phyloP scores from a whole-genome alignment of 2,888 invertebrate genomes.

The Deilephila elpenor region DNA sequence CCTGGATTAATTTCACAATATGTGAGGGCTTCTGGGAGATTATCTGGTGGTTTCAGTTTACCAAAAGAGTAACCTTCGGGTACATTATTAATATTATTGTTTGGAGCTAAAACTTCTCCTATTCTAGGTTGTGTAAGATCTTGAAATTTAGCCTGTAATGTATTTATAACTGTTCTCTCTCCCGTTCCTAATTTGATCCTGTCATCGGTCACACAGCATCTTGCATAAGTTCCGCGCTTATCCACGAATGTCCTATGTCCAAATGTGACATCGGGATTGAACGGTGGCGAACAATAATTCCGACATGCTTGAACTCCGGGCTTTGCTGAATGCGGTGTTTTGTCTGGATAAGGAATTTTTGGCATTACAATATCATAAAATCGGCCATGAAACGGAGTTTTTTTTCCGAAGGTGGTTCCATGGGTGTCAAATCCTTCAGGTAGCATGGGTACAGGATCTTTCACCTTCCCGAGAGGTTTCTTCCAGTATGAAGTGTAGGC shows the following conservation, averaged over 20 bases:
- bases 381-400: slow-evolving; percentile 54
- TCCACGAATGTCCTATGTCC: slow-evolving; percentile 75
- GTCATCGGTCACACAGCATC: slow-evolving; percentile 73
- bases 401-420: slow-evolving; percentile 67
- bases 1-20: slow-evolving; percentile 64
- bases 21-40: slow-evolving; percentile 74
- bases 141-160: slow-evolving; percentile 71
- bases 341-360: slow-evolving; percentile 62
- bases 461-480: slow-evolving; percentile 56
- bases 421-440: slow-evolving; percentile 66
- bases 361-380: slow-evolving; percentile 75
- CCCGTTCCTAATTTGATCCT: slow-evolving; percentile 64
- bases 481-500: slow-evolving; percentile 72
- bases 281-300: slow-evolving; percentile 73
- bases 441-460: slow-evolving; percentile 69
- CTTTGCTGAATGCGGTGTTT: slow-evolving; percentile 55
- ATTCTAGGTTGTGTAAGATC: slow-evolving; percentile 62
- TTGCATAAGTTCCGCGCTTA: slow-evolving; percentile 76
- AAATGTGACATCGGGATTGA: slow-evolving; percentile 68
- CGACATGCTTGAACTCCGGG: slow-evolving; percentile 60
- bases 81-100: slow-evolving; percentile 74
- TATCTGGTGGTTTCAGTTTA: slow-evolving; percentile 58
- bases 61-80: slow-evolving; percentile 77
- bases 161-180: slow-evolving; percentile 61
- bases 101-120: slow-evolving; percentile 75